Evolutionary conservation across 2,888 invertebrate species (phyloP).

Genomic region (Drosophila prolongata): DNA sequence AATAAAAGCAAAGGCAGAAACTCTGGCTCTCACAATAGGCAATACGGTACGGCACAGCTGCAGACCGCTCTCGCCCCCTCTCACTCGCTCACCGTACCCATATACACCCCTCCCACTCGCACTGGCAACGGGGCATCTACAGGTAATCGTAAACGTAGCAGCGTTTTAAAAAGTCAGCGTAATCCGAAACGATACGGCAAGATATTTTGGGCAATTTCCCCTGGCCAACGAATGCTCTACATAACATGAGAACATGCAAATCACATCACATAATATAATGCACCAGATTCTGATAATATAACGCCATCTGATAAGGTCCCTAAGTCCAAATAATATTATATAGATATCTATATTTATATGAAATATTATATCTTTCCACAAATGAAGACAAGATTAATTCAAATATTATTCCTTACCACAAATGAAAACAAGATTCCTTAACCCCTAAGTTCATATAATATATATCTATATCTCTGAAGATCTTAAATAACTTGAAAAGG

Average conservation of each 20-base stretch:
- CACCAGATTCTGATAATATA: neutral
- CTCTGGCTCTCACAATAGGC: constrained; percentile 20
- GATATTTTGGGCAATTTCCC: constrained; percentile 4
- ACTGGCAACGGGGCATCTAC: constrained; percentile 28
- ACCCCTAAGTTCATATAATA: no score
- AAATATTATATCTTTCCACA: no score
- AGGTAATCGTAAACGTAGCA: constrained; percentile 54
- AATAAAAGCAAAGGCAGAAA: constrained; percentile 57
- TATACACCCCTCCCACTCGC: constrained; percentile 9
- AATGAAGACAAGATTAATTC: no score
- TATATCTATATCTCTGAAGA: no score
- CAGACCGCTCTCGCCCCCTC: constrained; percentile 52
- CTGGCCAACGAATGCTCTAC: constrained; percentile 16
- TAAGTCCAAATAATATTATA: neutral
- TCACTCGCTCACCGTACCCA: neutral
- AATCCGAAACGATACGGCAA: constrained; percentile 57
- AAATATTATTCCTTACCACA: no score
- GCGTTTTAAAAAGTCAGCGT: constrained; percentile 62
- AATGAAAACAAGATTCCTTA: no score
- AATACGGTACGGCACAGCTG: constrained; percentile 50
- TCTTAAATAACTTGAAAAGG: no score
- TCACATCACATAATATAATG: neutral
- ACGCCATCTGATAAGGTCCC: neutral
- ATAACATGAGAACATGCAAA: neutral
- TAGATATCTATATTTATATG: no score